These are phyloP conservation scores for Netelia melanura DNA, from an alignment of 2,888 invertebrate species.

Conservation along the genomic window DNA sequence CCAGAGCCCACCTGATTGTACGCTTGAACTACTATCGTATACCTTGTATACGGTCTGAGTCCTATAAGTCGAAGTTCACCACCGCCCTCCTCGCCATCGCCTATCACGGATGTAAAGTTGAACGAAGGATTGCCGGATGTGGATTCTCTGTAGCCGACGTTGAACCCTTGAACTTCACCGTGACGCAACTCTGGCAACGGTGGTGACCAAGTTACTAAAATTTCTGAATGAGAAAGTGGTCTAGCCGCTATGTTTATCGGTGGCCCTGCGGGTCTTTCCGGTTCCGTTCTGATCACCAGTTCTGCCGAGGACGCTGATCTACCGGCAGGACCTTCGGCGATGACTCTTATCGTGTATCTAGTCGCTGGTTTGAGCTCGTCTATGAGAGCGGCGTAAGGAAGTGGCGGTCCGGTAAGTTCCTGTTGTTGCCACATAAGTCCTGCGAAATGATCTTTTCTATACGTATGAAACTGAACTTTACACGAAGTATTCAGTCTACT, in stretches of 20 bases:
- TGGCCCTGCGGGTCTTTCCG: constrained; percentile 90
- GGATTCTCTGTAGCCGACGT: constrained; percentile 88
- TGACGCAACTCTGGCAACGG: constrained; percentile 90
- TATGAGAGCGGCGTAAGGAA: constrained; percentile 88
- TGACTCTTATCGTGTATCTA: constrained; percentile 89
- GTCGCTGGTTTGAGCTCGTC: constrained; percentile 91
- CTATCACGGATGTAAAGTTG: constrained; percentile 89
- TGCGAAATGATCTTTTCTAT: constrained; percentile 39
- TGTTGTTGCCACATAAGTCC: constrained; percentile 88
- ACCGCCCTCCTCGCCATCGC: constrained; percentile 89
- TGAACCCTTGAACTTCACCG: constrained; percentile 91
- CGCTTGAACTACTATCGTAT: constrained; percentile 90
- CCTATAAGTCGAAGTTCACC: constrained; percentile 89
- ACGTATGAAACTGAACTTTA: not conserved
- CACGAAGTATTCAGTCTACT: no score
- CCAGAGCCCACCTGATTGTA: constrained; percentile 92
- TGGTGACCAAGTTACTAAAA: constrained; percentile 91
- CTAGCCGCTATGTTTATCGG: constrained; percentile 89
- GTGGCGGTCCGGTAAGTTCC: constrained; percentile 88
- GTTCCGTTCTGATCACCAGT: constrained; percentile 88
- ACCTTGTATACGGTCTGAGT: constrained; percentile 89
- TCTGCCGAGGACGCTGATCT: constrained; percentile 89
- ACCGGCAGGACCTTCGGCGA: constrained; percentile 91
- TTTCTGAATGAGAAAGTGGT: constrained; percentile 90
- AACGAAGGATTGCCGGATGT: constrained; percentile 86